Evolutionary conservation across 2,797 vertebrate species (phyloP).

Genomic region (Champsocephalus gunnari): DNA sequence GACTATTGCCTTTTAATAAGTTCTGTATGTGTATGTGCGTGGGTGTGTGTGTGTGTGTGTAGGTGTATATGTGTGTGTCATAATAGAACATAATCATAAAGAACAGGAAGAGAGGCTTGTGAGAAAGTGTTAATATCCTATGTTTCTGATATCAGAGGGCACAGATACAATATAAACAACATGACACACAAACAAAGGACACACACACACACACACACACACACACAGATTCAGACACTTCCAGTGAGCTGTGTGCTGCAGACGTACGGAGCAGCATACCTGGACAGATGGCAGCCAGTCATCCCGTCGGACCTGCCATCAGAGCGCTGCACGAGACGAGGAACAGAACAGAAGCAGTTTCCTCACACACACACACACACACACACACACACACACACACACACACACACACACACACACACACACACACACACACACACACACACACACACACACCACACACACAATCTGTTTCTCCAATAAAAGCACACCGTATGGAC

Average conservation of each 20-base stretch:
- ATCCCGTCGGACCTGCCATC: slow-evolving; percentile 76
- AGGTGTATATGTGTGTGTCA: neutral
- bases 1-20: slow-evolving; percentile 64
- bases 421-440: slow-evolving; percentile 26
- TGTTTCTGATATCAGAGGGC: slow-evolving; percentile 34
- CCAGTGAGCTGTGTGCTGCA: slow-evolving; percentile 55
- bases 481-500: slow-evolving; percentile 39
- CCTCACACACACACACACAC: slow-evolving; percentile 30
- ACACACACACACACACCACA: slow-evolving; percentile 25
- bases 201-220: neutral
- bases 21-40: neutral
- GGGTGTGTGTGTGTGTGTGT: neutral
- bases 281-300: slow-evolving; percentile 83
- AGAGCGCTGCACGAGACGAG: slow-evolving; percentile 66
- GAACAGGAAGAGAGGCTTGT: neutral
- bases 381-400: slow-evolving; percentile 20
- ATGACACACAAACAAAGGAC: neutral
- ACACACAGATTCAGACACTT: slow-evolving; percentile 22
- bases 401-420: slow-evolving; percentile 26
- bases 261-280: slow-evolving; percentile 68
- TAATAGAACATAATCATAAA: slow-evolving; percentile 6
- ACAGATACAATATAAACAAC: slow-evolving; percentile 3
- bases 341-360: slow-evolving; percentile 71
- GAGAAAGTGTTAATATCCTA: slow-evolving; percentile 4
- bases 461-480: slow-evolving; percentile 24